phyloP scores from a whole-genome alignment of 2,113 vertebrate species.

The Silurus asotus region DNA sequence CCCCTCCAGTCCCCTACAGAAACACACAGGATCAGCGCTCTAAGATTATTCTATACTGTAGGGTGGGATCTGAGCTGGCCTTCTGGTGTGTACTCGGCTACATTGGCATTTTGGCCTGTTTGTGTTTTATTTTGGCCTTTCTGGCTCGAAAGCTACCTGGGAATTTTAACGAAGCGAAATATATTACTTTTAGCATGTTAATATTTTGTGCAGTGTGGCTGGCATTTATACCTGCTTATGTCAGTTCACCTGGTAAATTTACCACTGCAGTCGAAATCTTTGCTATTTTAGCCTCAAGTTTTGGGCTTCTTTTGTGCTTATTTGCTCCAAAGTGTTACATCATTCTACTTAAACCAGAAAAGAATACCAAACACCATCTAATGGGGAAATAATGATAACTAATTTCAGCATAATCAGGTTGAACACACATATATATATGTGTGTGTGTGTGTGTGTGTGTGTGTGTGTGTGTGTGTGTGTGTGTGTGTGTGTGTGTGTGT shows the following conservation, averaged over 20 bases:
- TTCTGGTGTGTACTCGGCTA: conserved; percentile 70
- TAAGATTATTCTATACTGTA: conserved; percentile 67
- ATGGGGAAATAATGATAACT: conserved; percentile 27
- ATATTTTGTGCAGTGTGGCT: conserved; percentile 76
- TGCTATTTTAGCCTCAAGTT: conserved; percentile 73
- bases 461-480: no score
- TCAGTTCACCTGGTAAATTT: conserved; percentile 76
- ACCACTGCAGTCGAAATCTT: conserved; percentile 75
- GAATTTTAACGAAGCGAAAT: conserved; percentile 77
- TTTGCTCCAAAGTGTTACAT: conserved; percentile 72
- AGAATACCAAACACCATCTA: conserved; percentile 43
- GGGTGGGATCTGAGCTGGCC: conserved; percentile 61
- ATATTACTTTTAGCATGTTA: conserved; percentile 78
- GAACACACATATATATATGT: not conserved
- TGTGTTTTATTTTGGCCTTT: conserved; percentile 61
- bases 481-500: no score
- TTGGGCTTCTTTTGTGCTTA: conserved; percentile 68
- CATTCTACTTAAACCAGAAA: conserved; percentile 61
- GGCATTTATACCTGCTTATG: conserved; percentile 75
- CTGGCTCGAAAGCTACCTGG: conserved; percentile 70
- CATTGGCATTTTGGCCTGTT: conserved; percentile 62
- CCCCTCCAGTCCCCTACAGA: conserved; percentile 59
- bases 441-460: no score
- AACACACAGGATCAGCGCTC: conserved; percentile 58
- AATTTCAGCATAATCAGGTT: not conserved